Percentiles rank a stretch among this genome's conserved stretches.
Conservation (phyloP, 2,797 vertebrate species). For the Diplodus puntazzo region DNA sequence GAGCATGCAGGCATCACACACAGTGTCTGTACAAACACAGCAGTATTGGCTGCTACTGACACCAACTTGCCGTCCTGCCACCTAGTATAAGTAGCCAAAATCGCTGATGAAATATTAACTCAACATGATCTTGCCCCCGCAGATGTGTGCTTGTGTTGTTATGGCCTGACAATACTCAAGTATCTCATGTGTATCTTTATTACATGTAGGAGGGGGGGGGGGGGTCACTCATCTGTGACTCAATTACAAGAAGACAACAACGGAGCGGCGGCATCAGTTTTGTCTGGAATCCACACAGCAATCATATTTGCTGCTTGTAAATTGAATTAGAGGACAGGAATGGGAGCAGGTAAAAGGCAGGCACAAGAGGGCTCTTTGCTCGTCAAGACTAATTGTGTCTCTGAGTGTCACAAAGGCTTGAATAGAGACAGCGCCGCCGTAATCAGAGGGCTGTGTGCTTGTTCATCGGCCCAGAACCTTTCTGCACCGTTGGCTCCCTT, state of each 20-base stretch:
- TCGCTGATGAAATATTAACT: conserved; percentile 27
- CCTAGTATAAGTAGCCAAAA: conserved; percentile 10
- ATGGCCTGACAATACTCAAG: conserved; percentile 34
- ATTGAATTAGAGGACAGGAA: conserved; percentile 78
- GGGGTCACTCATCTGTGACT: conserved; percentile 77
- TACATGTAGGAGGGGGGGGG: conserved; percentile 44
- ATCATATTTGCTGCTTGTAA: conserved; percentile 78
- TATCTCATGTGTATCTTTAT: conserved; percentile 66
- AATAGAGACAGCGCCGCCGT: conserved; percentile 64
- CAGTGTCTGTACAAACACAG: conserved; percentile 11
- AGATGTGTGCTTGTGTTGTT: conserved; percentile 28
- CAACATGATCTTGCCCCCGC: conserved; percentile 13
- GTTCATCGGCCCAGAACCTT: conserved; percentile 77
- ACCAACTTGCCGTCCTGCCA: conserved; percentile 5
- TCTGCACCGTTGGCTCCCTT: conserved; percentile 65
- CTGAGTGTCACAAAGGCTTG: conserved; percentile 73
- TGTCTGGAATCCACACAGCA: conserved; percentile 74
- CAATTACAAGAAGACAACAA: conserved; percentile 79
- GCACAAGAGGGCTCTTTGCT: conserved; percentile 72
- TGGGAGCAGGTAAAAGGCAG: conserved; percentile 77
- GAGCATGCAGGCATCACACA: neutral
- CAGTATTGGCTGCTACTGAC: neutral
- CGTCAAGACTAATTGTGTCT: conserved; percentile 80
- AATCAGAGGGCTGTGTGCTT: conserved; percentile 78
- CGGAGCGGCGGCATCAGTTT: conserved; percentile 68